These are phyloP conservation scores for Sparus aurata DNA, from an alignment of 2,797 vertebrate genomes.

Conservation along the genomic window DNA sequence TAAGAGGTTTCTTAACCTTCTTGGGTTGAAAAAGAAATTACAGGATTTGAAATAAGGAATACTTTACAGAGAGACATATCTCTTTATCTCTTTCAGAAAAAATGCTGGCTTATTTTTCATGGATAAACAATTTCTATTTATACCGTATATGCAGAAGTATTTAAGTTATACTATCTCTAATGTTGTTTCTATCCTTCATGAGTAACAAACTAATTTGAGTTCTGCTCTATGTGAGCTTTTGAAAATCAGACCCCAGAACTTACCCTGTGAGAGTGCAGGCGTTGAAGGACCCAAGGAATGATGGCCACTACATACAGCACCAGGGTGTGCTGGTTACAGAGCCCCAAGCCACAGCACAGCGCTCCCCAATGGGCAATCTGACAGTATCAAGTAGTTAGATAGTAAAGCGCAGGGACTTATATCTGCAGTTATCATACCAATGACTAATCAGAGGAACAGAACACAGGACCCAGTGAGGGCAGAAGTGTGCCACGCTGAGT, in stretches of 20 bases:
- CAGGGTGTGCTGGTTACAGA: slow-evolving; percentile 97
- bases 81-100: not conserved
- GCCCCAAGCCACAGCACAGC: slow-evolving; percentile 93
- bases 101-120: not conserved
- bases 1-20: not conserved
- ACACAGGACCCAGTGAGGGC: not conserved
- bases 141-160: not conserved
- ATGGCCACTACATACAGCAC: slow-evolving; percentile 89
- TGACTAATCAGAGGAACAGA: not conserved
- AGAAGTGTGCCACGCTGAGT: slow-evolving; percentile 19
- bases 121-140: not conserved
- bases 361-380: slow-evolving; percentile 92
- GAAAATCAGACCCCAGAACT: slow-evolving; percentile 54
- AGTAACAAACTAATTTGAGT: not conserved
- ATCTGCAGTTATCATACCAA: not conserved
- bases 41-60: not conserved
- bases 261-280: slow-evolving; percentile 86
- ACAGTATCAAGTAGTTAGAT: slow-evolving; percentile 46
- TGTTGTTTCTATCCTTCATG: not conserved
- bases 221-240: not conserved
- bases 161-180: not conserved
- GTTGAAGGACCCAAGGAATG: slow-evolving; percentile 91
- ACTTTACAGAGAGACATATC: not conserved
- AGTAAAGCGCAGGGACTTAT: slow-evolving; percentile 2
- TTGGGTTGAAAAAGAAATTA: not conserved